Base-by-base conservation (phyloP, 92 coral and sea anemone genomes). In the Porites divaricata region DNA sequence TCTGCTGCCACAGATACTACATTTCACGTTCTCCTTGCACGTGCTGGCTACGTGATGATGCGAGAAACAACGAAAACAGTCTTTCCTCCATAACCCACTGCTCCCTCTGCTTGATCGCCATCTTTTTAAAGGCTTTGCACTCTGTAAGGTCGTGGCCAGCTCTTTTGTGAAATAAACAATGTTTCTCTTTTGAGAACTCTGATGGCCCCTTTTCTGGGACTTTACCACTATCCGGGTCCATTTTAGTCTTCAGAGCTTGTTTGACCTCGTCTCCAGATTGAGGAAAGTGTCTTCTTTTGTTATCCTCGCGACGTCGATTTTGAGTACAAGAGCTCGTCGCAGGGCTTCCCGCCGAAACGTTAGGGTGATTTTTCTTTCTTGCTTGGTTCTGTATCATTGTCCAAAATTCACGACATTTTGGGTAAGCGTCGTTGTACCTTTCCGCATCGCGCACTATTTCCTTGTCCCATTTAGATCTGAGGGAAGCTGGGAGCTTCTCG, bases 371-470 rank as follows among this genome's bases (percentile, higher is more conserved):
- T 76, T 56, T 82, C 66, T 74, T 54, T 15, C 70, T 82, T 12
- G 91, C 88, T 62, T 88, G 88, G 17, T 45, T 82, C 88, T 82
- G 88, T 61, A 88, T 68, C 79, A 82, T 81, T n/a, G 15, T 17
- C 15, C 68, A 25, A 66, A 70, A 86, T 77, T 25, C 35, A 67
- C 25, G 57, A 48, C 76, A 83, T 15, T 20, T 67, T 51, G 91
- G 91, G 73, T 88, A 83, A 17, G 71, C 79, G 28, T 88, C 76
- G 51, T 88, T 24, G 80, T 83, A 54, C 10, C 64, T 21, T 35
- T 45, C 79, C 0, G 88, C 88, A 35, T 76, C 83, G 19, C 63
- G 23, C 11, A 70, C 87, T 20, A 83, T 80, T 56, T 76, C 72
- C 61, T 88, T 88, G 48, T 88, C 84, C 85, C 88, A 83, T 68